phyloP scores from a whole-genome alignment of 2,888 invertebrate genomes.

The Drosophila siamana region DNA sequence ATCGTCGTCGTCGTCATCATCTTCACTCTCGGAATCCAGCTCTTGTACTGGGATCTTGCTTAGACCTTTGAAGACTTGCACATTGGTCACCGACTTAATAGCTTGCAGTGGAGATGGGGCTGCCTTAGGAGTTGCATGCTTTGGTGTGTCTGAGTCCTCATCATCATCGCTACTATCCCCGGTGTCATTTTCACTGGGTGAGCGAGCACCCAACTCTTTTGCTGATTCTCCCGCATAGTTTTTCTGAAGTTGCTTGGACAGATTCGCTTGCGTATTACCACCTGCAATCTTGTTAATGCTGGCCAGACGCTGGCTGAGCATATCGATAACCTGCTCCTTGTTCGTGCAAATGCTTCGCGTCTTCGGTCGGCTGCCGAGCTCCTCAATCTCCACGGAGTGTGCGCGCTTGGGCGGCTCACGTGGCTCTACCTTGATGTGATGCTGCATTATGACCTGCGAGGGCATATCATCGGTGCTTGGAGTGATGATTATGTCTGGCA shows the following conservation, averaged over 20 bases:
- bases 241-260: conserved; percentile 73
- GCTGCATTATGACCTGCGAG: conserved; percentile 76
- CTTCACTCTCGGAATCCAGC: conserved; percentile 50
- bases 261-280: conserved; percentile 71
- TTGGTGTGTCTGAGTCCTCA: conserved; percentile 55
- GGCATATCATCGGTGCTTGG: conserved; percentile 83
- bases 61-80: conserved; percentile 85
- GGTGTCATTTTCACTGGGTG: conserved; percentile 77
- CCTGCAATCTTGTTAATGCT: conserved; percentile 74
- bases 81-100: conserved; percentile 87
- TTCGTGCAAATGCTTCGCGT: conserved; percentile 53
- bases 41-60: conserved; percentile 38
- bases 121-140: conserved; percentile 27
- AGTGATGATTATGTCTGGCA: conserved; percentile 84
- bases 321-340: conserved; percentile 78
- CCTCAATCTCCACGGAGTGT: conserved; percentile 74
- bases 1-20: conserved; percentile 56
- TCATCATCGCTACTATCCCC: conserved; percentile 60
- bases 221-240: conserved; percentile 73
- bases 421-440: conserved; percentile 74
- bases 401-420: conserved; percentile 64
- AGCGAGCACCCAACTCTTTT: conserved; percentile 76
- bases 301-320: conserved; percentile 77
- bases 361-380: conserved; percentile 47
- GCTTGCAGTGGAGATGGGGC: conserved; percentile 83